Evolutionary conservation across 1,140 invertebrate genomes (phyloP).

Genomic region (Apis cerana): DNA sequence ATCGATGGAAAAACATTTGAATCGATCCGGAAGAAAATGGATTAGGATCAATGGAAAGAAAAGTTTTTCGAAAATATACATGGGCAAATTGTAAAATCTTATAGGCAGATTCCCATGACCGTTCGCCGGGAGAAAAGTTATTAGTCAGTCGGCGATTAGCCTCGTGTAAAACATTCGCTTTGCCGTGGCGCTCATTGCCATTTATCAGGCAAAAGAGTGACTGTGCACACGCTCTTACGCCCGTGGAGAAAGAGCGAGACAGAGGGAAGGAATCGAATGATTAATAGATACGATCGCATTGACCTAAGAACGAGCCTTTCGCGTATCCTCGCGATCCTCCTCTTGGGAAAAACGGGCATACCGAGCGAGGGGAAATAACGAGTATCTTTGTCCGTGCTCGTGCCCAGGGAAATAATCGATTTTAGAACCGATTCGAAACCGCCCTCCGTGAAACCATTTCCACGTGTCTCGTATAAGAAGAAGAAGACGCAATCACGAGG

Average conservation of each 20-base stretch:
- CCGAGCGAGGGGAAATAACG: conserved; percentile 37
- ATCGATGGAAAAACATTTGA: too few relatives aligned
- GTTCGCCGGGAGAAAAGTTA: conserved; percentile 51
- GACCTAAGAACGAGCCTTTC: conserved; percentile 53
- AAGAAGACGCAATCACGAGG: conserved; percentile 5
- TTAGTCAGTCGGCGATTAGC: conserved; percentile 61
- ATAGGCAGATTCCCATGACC: conserved; percentile 56
- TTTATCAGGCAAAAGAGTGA: conserved; percentile 65
- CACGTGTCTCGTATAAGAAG: conserved; percentile 45
- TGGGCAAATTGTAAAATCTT: conserved; percentile 13
- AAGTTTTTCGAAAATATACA: neutral
- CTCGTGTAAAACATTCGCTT: conserved; percentile 58
- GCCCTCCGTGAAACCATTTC: conserved; percentile 50
- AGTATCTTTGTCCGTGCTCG: conserved; percentile 48
- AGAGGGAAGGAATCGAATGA: conserved; percentile 49
- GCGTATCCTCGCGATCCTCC: conserved; percentile 37
- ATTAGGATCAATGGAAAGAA: too few relatives aligned
- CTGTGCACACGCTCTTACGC: conserved; percentile 49
- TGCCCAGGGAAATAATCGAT: conserved; percentile 34
- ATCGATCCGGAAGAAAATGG: too few relatives aligned
- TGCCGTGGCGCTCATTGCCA: conserved; percentile 55
- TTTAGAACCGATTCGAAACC: conserved; percentile 31
- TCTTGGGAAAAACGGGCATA: conserved; percentile 56
- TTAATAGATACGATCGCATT: conserved; percentile 67
- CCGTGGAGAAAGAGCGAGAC: conserved; percentile 29